phyloP scores from a whole-genome alignment of 1,140 invertebrate genomes.

The Pentalonia nigronervosa region DNA sequence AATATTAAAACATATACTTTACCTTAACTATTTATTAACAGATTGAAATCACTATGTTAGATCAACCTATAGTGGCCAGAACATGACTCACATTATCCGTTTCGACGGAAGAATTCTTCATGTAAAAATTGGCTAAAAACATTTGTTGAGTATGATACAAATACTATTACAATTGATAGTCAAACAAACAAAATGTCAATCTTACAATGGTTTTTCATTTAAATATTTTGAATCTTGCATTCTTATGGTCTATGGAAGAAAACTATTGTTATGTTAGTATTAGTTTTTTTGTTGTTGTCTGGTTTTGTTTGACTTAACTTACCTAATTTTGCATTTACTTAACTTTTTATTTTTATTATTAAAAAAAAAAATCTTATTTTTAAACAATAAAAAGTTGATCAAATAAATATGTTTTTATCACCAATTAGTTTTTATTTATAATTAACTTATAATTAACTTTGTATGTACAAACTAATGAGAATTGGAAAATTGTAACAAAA shows the following conservation, averaged over 20 bases:
- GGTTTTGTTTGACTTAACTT: constrained; percentile 6
- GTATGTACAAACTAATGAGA: background rate
- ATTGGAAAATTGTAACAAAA: constrained; percentile 12
- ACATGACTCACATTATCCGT: constrained; percentile 81
- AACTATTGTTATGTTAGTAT: constrained; percentile 43
- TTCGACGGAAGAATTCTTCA: constrained; percentile 80
- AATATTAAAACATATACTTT: constrained; percentile 40
- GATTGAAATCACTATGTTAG: constrained; percentile 85
- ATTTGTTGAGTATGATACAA: background rate
- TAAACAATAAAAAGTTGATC: constrained; percentile 42
- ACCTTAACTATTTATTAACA: constrained; percentile 61
- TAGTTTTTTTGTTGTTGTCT: constrained; percentile 7
- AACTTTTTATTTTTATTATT: constrained; percentile 35
- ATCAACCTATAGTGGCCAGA: constrained; percentile 72
- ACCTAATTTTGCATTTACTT: constrained; percentile 54
- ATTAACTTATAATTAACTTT: background rate
- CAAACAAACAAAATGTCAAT: background rate
- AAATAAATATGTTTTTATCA: constrained; percentile 50
- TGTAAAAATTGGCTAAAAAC: constrained; percentile 66
- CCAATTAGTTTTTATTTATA: constrained; percentile 7
- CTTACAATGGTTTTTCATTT: background rate
- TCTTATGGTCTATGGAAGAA: constrained; percentile 25
- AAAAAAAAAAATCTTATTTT: constrained; percentile 14
- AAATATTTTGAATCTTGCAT: background rate
- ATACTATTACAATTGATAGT: background rate